Evolutionary conservation across 1,140 invertebrate genomes (phyloP), one percentile per base, ranked within the genome.

Genomic region (Coenobita brevimanus): DNA sequence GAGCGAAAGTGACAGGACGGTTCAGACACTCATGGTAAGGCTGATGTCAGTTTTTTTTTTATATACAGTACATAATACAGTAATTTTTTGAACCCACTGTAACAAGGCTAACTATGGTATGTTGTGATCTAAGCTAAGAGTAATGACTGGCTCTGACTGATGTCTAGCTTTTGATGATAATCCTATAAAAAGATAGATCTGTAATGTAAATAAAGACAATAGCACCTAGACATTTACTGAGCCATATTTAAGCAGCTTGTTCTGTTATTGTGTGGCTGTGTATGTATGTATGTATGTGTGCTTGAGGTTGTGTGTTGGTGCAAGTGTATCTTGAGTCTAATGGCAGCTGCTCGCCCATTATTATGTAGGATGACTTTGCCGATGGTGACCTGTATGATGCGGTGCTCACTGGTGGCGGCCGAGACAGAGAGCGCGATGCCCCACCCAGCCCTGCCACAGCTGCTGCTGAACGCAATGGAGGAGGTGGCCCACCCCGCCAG

Each of bases 381-480:
- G 90, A 91, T 33, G 89, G 89, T 43, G 90, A 91, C 88, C 85
- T 91, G 75, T 91, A 91, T 78, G 90, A 91, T 73, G 90, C 88
- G 38, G 90, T 91, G 60, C 82, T 91, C 67, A 91, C 90, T 41
- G 89, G 89, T 46, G 90, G 89, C 21, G 82, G 76, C 75, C 83
- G 90, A 67, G 85, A 89, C 27, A 80, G 89, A 30, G 88, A 85
- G n/a, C 76, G 86, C 0, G 89, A 89, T 27, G 88, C 73, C 36
- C 82, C 82, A 24, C 54, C 88, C 33, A 88, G 86, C 75, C 85
- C 90, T 10, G 67, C 90, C n/a, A 64, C 82, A 17, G 64, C 80
- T 30, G 10, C 81, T 15, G 50, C 88, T 21, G 89, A 89, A n/a
- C 81, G 90, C 54, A 91, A 89, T 62, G 89, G 88, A 62, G 88